A percentile compares a stretch with the other conserved stretches of the same genome.
These are phyloP conservation scores for Mus caroli DNA, from an alignment of 2,797 vertebrate genomes.

Conservation along the genomic window DNA sequence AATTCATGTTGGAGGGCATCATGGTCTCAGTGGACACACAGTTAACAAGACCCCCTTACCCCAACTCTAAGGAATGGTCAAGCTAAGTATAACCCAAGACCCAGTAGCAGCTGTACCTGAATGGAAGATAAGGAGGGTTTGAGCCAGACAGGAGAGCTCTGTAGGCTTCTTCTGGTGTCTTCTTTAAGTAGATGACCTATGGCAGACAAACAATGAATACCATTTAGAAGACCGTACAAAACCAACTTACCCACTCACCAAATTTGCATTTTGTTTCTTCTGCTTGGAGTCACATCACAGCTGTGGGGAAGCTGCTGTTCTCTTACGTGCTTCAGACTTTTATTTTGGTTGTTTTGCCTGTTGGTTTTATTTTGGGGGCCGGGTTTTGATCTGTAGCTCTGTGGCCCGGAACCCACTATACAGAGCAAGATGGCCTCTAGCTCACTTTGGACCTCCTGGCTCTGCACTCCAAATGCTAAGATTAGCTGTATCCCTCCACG, in stretches of 20 bases:
- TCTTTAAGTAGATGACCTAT: conserved; percentile 98
- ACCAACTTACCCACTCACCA: not conserved
- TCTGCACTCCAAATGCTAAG: not conserved
- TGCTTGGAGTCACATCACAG: not conserved
- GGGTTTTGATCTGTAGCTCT: not conserved
- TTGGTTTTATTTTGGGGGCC: not conserved
- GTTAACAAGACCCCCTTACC: not conserved
- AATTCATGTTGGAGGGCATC: not conserved
- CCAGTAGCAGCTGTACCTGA: conserved; percentile 92
- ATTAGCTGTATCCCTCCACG: not conserved
- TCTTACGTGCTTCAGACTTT: no score
- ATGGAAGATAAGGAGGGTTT: conserved; percentile 95
- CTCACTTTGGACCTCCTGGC: not conserved
- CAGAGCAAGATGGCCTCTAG: not conserved
- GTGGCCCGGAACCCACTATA: no score
- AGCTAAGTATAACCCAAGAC: not conserved
- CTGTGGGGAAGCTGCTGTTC: not conserved
- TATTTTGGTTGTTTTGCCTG: not conserved
- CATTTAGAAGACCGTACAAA: conserved; percentile 67
- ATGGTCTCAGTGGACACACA: not conserved
- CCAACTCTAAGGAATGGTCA: not conserved
- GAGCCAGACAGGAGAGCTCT: conserved; percentile 94
- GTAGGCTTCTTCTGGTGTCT: conserved; percentile 97
- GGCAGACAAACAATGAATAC: conserved; percentile 73
- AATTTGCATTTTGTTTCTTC: not conserved